A percentile compares a stretch with the other conserved stretches of the same genome.
Evolutionary conservation across 2,888 invertebrate genomes (phyloP).

Genomic region (Tigriopus californicus): DNA sequence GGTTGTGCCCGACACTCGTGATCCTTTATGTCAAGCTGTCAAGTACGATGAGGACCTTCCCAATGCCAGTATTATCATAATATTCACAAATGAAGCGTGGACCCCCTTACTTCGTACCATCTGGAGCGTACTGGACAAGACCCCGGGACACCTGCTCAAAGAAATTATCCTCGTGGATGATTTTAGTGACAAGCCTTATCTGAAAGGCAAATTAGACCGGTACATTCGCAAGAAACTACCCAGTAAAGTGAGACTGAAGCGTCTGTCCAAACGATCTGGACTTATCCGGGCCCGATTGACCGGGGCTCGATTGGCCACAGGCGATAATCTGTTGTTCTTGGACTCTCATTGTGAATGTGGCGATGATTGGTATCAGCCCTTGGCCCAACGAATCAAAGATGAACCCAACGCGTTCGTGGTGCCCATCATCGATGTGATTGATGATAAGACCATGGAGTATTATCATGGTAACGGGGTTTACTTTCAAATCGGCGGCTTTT

Average conservation of each 20-base stretch:
- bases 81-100: conserved; percentile 79
- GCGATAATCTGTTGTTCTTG: conserved; percentile 62
- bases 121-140: conserved; percentile 68
- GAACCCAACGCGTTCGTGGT: conserved; percentile 60
- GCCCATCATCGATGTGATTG: conserved; percentile 88
- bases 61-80: conserved; percentile 56
- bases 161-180: conserved; percentile 38
- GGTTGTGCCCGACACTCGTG: conserved; percentile 44
- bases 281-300: conserved; percentile 72
- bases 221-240: background rate
- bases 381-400: conserved; percentile 64
- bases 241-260: conserved; percentile 43
- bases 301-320: conserved; percentile 62
- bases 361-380: conserved; percentile 65
- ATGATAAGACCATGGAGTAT: conserved; percentile 56
- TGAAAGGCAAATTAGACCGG: conserved; percentile 15
- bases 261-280: conserved; percentile 56
- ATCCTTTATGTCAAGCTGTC: conserved; percentile 34
- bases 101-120: conserved; percentile 62
- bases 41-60: conserved; percentile 45
- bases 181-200: conserved; percentile 31
- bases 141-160: conserved; percentile 33
- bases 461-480: conserved; percentile 33
- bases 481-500: conserved; percentile 48
- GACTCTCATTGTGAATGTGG: conserved; percentile 82